Evolutionary conservation across 2,888 invertebrate species (phyloP), one percentile per base, ranked within the genome.

Genomic region (Linyphia triangularis): DNA sequence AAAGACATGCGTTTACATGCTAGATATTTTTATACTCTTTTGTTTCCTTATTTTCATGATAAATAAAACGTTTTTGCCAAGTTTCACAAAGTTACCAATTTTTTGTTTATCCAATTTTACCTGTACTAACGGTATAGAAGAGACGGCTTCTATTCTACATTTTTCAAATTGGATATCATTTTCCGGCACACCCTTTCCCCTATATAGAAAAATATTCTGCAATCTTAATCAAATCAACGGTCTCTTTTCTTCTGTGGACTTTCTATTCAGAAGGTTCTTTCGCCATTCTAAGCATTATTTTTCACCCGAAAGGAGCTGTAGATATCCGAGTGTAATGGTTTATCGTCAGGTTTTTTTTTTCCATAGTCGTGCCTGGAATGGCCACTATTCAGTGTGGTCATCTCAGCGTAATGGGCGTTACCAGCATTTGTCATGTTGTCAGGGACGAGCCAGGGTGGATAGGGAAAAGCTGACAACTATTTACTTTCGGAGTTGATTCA

Each of bases 371-470:
- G 61, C 67, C 75, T 13, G 77, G 75, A 77, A 67, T 85, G 24
- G 65, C 73, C 83, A 83, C 73, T 73, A 73, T 83, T 83, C 83
- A 75, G 43, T 7, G 73, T 51, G 73, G 73, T 83, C 83, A 75
- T 75, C 37, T 63, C 59, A 26, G 73, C 73, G 83, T 73, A 83
- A 83, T 83, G 73, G 83, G 63, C 26, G 61, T 70, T 70, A 57
- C 81, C 6, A 81, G 81, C 81, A 83, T 83, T 83, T 83, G 83
- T 83, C 83, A 83, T 51, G 30, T 19, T 83, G 83, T 83, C 83
- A 83, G 28, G 19, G 61, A 61, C 26, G 70, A 40, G 70, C 13
- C 37, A 9, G n/a, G 26, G 37, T 19, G 33, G 33, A 30, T 30
- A 43, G 33, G 33, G 57, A 70, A n/a, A 13, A 26, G 33, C 19